phyloP scores from a whole-genome alignment of 2,888 invertebrate species.

The Meiosimyza platycephala region DNA sequence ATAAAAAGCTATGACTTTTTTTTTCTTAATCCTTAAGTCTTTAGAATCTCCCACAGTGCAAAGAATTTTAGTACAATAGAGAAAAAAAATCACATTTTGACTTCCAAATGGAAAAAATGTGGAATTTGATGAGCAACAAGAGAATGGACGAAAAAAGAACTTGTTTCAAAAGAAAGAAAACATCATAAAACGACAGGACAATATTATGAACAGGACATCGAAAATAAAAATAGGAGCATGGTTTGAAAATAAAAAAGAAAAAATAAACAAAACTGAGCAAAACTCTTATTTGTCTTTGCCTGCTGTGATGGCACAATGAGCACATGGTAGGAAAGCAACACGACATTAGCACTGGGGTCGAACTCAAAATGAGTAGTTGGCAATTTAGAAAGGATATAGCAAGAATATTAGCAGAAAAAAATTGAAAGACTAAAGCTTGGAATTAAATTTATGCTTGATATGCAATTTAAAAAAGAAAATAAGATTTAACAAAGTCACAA shows the following conservation, averaged over 20 bases:
- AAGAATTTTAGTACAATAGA: neutral
- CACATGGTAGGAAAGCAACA: too few relatives aligned
- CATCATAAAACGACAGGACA: constrained; percentile 8
- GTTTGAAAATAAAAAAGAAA: neutral
- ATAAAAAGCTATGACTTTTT: neutral
- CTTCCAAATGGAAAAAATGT: neutral
- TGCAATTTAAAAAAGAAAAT: too few relatives aligned
- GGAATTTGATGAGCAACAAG: constrained; percentile 13
- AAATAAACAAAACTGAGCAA: neutral
- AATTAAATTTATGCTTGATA: too few relatives aligned
- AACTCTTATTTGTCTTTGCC: constrained; percentile 19
- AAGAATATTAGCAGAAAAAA: neutral
- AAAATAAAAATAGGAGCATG: constrained; percentile 13
- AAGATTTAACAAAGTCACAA: too few relatives aligned
- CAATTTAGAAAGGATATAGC: neutral
- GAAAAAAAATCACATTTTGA: neutral
- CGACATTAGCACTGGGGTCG: neutral
- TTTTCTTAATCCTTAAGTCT: constrained; percentile 19
- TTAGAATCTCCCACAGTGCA: constrained; percentile 14
- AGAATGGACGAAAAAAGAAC: neutral
- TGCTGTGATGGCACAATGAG: constrained; percentile 4
- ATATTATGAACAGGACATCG: constrained; percentile 23
- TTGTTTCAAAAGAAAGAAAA: neutral
- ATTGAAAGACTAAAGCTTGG: too few relatives aligned
- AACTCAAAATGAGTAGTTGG: neutral